These are phyloP conservation scores for Aviceda subcristata DNA, from an alignment of 2,113 vertebrate genomes.

Conservation along the genomic window DNA sequence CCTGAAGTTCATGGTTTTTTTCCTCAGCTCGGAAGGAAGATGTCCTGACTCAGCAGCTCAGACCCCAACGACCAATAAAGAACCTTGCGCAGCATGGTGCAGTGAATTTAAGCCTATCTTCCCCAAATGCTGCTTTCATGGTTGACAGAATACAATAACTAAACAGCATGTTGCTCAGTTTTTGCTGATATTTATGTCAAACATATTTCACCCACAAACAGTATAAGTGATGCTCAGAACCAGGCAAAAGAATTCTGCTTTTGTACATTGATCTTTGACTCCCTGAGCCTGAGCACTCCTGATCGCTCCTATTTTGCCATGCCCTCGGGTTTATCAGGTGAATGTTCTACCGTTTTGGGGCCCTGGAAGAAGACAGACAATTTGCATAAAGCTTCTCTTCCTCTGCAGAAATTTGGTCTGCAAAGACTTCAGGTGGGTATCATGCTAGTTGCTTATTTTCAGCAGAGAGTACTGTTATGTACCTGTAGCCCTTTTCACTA, in stretches of 20 bases:
- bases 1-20: background rate
- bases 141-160: background rate
- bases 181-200: background rate
- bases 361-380: background rate
- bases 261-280: background rate
- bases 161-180: fast-evolving
- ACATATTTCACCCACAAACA: background rate
- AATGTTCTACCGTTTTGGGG: fast-evolving
- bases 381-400: background rate
- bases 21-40: background rate
- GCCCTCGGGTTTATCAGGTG: too few relatives aligned
- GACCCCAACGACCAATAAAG: background rate
- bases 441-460: background rate
- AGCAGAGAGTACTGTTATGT: background rate
- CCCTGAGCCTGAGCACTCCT: background rate
- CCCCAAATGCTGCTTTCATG: background rate
- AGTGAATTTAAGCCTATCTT: background rate
- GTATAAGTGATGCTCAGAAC: background rate
- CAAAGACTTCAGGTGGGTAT: background rate
- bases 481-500: background rate
- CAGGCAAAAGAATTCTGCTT: background rate
- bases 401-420: background rate
- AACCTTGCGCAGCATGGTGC: background rate
- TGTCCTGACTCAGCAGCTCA: background rate
- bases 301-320: fast-evolving